These are phyloP conservation scores for Lasioglossum calceatum DNA, from an alignment of 2,888 invertebrate genomes.

Conservation along the genomic window DNA sequence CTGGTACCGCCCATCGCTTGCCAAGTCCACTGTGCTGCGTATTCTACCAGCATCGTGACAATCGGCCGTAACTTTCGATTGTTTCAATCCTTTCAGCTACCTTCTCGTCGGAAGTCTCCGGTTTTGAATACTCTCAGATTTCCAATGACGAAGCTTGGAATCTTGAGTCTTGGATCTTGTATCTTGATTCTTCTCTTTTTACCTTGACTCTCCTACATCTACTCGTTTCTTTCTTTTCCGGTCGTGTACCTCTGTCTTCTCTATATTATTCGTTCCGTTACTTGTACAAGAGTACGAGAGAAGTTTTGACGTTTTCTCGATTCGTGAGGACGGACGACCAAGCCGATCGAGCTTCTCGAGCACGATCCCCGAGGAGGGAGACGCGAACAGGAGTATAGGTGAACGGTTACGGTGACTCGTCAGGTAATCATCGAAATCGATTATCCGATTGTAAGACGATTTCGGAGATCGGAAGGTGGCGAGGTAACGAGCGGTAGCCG, in stretches of 20 bases:
- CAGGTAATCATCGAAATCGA: conserved; percentile 31
- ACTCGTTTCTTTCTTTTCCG: background rate
- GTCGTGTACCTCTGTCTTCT: background rate
- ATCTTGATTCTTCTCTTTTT: background rate
- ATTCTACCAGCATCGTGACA: conserved; percentile 77
- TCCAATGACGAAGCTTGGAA: background rate
- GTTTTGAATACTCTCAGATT: background rate
- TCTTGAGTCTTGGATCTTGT: background rate
- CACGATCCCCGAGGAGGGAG: conserved; percentile 49
- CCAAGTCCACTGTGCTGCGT: conserved; percentile 76
- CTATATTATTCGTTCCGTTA: background rate
- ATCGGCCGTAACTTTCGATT: background rate
- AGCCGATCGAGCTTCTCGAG: conserved; percentile 50
- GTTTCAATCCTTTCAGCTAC: background rate
- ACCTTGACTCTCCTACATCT: background rate
- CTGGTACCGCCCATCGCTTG: conserved; percentile 70
- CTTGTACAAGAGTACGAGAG: background rate
- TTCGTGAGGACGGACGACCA: conserved; percentile 56
- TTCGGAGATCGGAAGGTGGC: background rate
- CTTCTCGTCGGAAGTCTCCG: background rate
- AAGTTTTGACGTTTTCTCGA: conserved; percentile 48
- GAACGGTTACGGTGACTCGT: conserved; percentile 6
- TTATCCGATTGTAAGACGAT: conserved; percentile 13
- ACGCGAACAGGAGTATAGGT: background rate
- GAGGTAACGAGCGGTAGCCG: background rate